phyloP scores from a whole-genome alignment of 2,888 invertebrate genomes.

The Ametastegia equiseti region DNA sequence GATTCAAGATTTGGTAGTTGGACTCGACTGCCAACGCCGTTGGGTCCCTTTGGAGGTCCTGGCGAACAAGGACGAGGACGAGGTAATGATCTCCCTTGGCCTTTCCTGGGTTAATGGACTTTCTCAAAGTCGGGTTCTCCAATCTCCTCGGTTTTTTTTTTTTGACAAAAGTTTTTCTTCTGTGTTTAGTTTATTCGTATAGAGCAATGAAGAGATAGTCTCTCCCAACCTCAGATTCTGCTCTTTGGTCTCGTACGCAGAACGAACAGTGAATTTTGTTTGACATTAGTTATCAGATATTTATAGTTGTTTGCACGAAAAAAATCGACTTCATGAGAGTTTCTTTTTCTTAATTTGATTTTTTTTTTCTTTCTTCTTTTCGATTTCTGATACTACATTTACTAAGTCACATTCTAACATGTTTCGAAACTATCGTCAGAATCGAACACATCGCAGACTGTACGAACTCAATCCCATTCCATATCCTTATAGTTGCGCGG shows the following conservation, averaged over 20 bases:
- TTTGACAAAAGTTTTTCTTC: conserved; percentile 27
- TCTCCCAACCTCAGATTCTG: neutral
- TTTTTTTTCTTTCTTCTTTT: neutral
- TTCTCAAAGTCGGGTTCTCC: conserved; percentile 25
- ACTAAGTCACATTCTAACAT: neutral
- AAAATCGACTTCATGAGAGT: neutral
- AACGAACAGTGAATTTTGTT: neutral
- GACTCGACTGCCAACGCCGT: no score
- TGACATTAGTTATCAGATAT: neutral
- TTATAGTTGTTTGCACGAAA: neutral
- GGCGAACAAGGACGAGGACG: conserved; percentile 9
- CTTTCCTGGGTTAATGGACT: conserved; percentile 40
- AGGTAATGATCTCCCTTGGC: conserved; percentile 37
- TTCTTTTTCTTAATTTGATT: no score
- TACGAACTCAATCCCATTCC: neutral
- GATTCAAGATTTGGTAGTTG: conserved; percentile 22
- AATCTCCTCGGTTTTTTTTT: no score
- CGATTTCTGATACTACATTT: neutral
- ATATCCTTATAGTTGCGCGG: neutral
- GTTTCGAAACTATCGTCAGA: conserved; percentile 2
- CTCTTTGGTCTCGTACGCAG: neutral
- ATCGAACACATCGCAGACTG: neutral
- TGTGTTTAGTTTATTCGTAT: neutral
- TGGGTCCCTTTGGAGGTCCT: conserved; percentile 1
- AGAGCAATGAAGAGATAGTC: neutral